Percentiles rank a stretch among this genome's conserved stretches.
Evolutionary conservation across 2,888 invertebrate species (phyloP).

Genomic region (Lasioglossum morio): DNA sequence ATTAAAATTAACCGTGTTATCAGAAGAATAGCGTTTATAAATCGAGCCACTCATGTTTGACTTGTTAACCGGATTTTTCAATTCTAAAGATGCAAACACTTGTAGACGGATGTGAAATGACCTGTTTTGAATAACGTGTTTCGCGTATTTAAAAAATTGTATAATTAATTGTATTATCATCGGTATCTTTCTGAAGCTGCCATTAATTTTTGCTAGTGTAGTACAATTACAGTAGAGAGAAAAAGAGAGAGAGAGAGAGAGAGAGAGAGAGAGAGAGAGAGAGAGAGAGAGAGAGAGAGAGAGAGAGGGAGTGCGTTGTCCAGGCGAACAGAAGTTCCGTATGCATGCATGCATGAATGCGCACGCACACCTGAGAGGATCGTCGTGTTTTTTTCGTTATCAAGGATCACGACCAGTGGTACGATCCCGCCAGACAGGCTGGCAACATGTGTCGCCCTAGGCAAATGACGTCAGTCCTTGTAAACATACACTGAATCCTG

Average conservation of each 20-base stretch:
- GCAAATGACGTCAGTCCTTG: slow-evolving; percentile 76
- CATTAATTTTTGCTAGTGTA: neutral
- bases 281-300: no score
- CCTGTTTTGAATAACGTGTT: neutral
- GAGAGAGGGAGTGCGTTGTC: slow-evolving; percentile 24
- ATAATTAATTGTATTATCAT: neutral
- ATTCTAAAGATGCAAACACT: neutral
- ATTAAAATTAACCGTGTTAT: neutral
- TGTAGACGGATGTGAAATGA: neutral
- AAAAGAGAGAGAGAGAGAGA: neutral
- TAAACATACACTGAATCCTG: slow-evolving; percentile 67
- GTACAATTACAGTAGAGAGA: neutral
- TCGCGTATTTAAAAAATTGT: neutral
- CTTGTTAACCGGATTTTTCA: neutral
- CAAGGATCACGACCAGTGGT: slow-evolving; percentile 68
- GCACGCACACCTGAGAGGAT: slow-evolving; percentile 62
- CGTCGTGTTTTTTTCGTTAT: slow-evolving; percentile 59
- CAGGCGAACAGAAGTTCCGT: slow-evolving; percentile 42
- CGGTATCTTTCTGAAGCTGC: neutral
- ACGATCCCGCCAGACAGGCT: slow-evolving; percentile 77
- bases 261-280: neutral
- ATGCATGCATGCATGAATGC: slow-evolving; percentile 32
- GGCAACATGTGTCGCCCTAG: slow-evolving; percentile 75
- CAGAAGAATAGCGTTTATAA: neutral
- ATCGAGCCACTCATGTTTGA: no score